Percentiles rank a stretch among this genome's conserved stretches.
Conservation (phyloP, 2,113 vertebrate genomes). For the Dascyllus trimaculatus region DNA sequence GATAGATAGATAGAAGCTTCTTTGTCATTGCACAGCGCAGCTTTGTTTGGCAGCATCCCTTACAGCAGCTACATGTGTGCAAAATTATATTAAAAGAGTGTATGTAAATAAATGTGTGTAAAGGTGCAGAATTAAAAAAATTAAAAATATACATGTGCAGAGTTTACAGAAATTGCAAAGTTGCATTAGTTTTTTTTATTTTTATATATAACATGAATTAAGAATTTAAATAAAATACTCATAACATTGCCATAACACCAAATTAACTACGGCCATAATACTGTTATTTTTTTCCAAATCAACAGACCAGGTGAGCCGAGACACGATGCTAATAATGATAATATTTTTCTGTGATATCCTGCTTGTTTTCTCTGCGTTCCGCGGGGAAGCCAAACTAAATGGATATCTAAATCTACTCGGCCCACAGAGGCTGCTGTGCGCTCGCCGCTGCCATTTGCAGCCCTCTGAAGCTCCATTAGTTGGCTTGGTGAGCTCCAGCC, state of each 20-base stretch:
- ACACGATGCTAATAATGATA: background rate
- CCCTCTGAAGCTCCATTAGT: conserved; percentile 79
- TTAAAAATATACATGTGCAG: too few relatives aligned
- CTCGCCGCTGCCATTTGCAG: conserved; percentile 63
- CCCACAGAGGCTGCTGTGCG: conserved; percentile 50
- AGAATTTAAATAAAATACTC: background rate
- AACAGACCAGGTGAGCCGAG: background rate
- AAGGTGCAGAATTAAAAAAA: too few relatives aligned
- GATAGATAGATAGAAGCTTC: too few relatives aligned
- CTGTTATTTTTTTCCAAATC: background rate
- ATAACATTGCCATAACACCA: background rate
- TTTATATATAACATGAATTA: too few relatives aligned
- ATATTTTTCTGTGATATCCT: background rate
- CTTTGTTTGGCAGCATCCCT: too few relatives aligned
- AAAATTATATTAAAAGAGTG: too few relatives aligned
- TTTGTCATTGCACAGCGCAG: too few relatives aligned
- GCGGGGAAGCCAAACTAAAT: conserved; percentile 60
- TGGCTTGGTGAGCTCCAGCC: conserved; percentile 67
- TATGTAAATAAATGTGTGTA: too few relatives aligned
- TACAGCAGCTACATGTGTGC: too few relatives aligned
- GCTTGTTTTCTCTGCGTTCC: conserved; percentile 27
- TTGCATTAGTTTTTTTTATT: too few relatives aligned
- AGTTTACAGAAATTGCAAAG: too few relatives aligned
- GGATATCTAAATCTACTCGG: conserved; percentile 52
- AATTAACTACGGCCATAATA: too few relatives aligned